phyloP scores from a whole-genome alignment of 1,140 invertebrate species.

The Goniozus legneri region DNA sequence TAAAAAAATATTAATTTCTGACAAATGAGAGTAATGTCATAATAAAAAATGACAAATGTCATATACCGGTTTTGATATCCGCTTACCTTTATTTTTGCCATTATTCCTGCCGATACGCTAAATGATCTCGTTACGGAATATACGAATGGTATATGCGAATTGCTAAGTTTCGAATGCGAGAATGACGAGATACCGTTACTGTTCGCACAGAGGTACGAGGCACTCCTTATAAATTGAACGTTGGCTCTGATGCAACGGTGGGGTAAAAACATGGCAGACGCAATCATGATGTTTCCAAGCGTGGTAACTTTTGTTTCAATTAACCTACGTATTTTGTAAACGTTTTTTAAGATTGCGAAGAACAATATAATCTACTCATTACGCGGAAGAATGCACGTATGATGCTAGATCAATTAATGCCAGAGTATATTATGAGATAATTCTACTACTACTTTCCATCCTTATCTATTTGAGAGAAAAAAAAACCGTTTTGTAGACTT shows the following conservation, averaged over 20 bases:
- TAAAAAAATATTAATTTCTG: too few species aligned
- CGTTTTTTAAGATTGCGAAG: too few species aligned
- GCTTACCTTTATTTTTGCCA: conserved; percentile 37
- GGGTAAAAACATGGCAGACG: conserved; percentile 21
- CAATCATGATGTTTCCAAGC: not conserved
- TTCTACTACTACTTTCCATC: too few species aligned
- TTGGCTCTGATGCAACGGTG: conserved; percentile 13
- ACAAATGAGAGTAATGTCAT: too few species aligned
- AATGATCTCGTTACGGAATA: conserved; percentile 1
- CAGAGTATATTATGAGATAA: too few species aligned
- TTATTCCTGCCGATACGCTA: conserved; percentile 16
- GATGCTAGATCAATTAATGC: too few species aligned
- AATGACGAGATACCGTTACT: conserved; percentile 16
- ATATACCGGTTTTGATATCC: too few species aligned
- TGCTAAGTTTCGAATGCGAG: not conserved
- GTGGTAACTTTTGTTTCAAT: not conserved
- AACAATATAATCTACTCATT: too few species aligned
- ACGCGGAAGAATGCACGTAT: too few species aligned
- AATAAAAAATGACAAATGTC: too few species aligned
- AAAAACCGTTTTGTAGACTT: not conserved
- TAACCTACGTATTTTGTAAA: not conserved
- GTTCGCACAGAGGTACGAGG: conserved; percentile 4
- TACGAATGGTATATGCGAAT: not conserved
- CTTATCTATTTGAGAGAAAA: not conserved
- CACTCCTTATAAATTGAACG: conserved; percentile 18